Base-by-base conservation (phyloP, 2,797 vertebrate genomes). In the Acipenser transmontanus region DNA sequence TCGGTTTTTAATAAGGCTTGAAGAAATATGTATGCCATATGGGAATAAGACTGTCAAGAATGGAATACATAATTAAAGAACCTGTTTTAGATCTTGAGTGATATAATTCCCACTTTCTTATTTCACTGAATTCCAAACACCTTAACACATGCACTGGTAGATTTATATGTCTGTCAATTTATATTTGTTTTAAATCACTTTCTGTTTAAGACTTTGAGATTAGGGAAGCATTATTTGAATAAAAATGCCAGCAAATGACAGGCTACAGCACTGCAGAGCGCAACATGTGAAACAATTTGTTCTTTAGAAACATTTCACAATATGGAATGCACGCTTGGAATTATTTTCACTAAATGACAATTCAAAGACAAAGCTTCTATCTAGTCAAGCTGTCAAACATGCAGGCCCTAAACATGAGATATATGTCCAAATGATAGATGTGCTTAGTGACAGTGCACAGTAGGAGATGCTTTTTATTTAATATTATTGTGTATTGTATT, bases 1-100 rank as follows among this genome's bases (percentile, higher is more conserved):
- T 60, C 54, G 14, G 66, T 62, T 71, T 62, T 70, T 66, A 51
- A 66, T 66, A 66, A 68, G 63, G 62, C 63, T 49, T 47, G 13
- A 47, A 68, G 62, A 65, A 61, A 61, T 65, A 57, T 61, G 50
- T 61, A 50, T 60, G 62, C 47, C 59, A 68, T 49, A 13, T 12
- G 49, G 66, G 65, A 50, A 67, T 51, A 70, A 52, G 17, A 9
- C 49, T 54, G 50, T 70, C 48, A 50, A 70, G 59, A 63, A 67
- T 57, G 11, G 12, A 63, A 67, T 60, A 49, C 48, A 59, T 70
- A 66, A 70, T 67, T 62, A 52, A 70, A 70, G 54, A 49, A 65
- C 34, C n/a, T 66, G 59, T 65, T 66, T 66, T 48, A 62, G 59
- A 61, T 59, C 52, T 10, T 50, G 48, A 60, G 17, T 60, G 57